Base-by-base conservation (phyloP, 2,888 invertebrate species). In the Ceriagrion tenellum region DNA sequence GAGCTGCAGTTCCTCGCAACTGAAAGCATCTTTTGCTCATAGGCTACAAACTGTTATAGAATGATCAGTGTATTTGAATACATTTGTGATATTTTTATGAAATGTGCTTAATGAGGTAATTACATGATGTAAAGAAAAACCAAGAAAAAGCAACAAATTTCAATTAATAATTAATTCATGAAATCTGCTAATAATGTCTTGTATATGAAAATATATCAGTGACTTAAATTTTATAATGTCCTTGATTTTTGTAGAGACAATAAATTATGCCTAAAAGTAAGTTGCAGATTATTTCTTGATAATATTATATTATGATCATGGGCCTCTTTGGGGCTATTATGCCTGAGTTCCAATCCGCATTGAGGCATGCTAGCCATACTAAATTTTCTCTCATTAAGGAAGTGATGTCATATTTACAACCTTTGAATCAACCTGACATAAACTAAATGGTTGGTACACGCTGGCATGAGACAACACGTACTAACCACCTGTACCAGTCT, bases 41-140 rank as follows among this genome's bases (percentile, higher is more conserved):
- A 93, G 40, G 69, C 69, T 47, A 93, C n/a, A 69, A 35, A 93
- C 47, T 93, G 63, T 63, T 30, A 40, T 91, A 93, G 63, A 40
- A n/a, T 69, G n/a, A 74, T 47, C 23, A 35, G 69, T 69, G 69
- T 47, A 69, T 40, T 63, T 47, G 47, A 16, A 93, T 47, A 47
- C 12, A 47, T 63, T 93, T 69, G 69, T 93, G 69, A 93, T 93
- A 93, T 93, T 93, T 93, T 93, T 93, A 26, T 93, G 93, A 93
- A 74, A 93, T 69, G 69, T 93, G 63, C 69, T 93, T 93, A 16
- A 69, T 47, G 74, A 74, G 69, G 40, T 93, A 3, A n/a, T 35
- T 81, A 81, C 35, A 81, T 81, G 35, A 35, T 81, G 81, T 18
- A 35, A 81, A 81, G 23, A 81, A 81, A 81, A 81, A 35, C 0